Evolutionary conservation across 2,797 vertebrate genomes (phyloP), one percentile per base, ranked within the genome.

Genomic region (Brachyrhaphis roseni): DNA sequence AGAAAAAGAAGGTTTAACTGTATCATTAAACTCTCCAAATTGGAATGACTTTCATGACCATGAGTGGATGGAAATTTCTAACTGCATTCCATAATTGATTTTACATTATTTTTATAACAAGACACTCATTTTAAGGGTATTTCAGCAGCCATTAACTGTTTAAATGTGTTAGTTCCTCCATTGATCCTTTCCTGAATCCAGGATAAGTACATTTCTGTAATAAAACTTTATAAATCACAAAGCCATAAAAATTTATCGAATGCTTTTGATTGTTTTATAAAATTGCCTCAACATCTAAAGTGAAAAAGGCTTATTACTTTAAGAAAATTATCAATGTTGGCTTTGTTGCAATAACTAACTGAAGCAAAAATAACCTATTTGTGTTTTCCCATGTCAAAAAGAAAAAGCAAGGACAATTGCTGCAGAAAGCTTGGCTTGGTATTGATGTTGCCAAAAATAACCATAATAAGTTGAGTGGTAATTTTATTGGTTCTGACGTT

Each of bases 231-330:
- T 31, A 28, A 26, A 74, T 36, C 39, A 31, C 16, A 78, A 10
- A 36, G 53, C 53, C 74, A 75, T 41, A 53, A 23, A 64, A 23
- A 57, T 80, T 74, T 47, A 83, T 77, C 8, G 39, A 26, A n/a
- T 34, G 47, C n/a, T 74, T 79, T 64, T 79, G 76, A 84, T 83
- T 79, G 5, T 28, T 73, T 55, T 41, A 80, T n/a, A 78, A 75
- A 77, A 72, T 55, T 72, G 36, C n/a, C 45, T 75, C 26, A 4
- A 15, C 72, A 80, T 74, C 76, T 12, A 70, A 62, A 31, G 31
- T 53, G 2, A 43, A 31, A 13, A 11, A 45, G 43, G 43, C 49
- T 15, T 78, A 11, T 75, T 78, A 47, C 78, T 51, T 1, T 46
- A 75, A 55, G 28, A 46, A 75, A 76, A 10, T 8, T 16, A 55